Conservation (phyloP, 2,113 vertebrate genomes). For the Trochalopteron elliotii region DNA sequence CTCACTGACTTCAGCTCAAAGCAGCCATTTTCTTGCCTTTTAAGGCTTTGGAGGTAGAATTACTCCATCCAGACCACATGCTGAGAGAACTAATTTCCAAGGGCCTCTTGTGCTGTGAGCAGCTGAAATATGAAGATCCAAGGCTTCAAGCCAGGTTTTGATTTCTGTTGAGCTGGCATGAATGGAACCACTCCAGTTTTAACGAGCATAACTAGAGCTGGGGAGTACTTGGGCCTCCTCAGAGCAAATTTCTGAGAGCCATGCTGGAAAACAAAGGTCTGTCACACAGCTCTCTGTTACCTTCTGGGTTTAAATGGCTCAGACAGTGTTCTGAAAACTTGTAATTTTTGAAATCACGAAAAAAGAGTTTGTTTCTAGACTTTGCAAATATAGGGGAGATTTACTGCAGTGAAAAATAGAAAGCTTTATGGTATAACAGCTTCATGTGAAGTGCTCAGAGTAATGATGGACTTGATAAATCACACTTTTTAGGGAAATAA, state of each 20-base stretch:
- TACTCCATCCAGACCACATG: neutral
- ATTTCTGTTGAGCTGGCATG: constrained; percentile 2
- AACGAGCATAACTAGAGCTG: neutral
- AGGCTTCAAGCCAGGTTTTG: neutral
- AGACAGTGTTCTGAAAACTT: neutral
- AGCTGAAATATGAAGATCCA: constrained; percentile 20
- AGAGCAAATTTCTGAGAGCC: neutral
- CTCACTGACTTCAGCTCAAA: neutral
- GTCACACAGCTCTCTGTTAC: neutral
- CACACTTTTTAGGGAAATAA: neutral
- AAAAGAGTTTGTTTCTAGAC: neutral
- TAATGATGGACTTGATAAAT: neutral
- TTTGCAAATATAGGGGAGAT: neutral
- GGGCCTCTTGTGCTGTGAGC: neutral
- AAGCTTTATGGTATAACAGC: neutral
- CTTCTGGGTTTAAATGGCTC: neutral
- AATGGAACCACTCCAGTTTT: neutral
- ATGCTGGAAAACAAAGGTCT: neutral
- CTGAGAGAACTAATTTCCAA: neutral
- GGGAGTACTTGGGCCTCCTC: neutral
- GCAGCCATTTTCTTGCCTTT: neutral
- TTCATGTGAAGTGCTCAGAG: neutral
- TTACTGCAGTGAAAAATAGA: neutral
- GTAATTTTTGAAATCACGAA: neutral
- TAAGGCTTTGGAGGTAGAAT: neutral